Percentiles rank a stretch among this genome's conserved stretches.
phyloP scores from a whole-genome alignment of 1,140 invertebrate species.

The Cherax destructor region DNA sequence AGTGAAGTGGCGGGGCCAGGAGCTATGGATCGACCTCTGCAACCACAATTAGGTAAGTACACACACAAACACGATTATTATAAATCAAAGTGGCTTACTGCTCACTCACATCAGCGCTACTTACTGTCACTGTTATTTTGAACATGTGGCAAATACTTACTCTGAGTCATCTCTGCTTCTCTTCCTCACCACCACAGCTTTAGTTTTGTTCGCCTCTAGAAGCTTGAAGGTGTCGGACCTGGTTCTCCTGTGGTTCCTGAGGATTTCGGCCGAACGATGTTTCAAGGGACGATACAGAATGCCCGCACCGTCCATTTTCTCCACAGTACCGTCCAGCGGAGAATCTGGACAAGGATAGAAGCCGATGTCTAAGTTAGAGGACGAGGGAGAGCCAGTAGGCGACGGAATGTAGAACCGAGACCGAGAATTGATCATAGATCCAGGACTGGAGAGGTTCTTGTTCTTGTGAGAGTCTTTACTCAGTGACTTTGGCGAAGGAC shows the following conservation, averaged over 20 bases:
- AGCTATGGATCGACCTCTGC: too few species aligned
- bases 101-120: too few species aligned
- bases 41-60: too few species aligned
- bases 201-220: neutral
- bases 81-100: too few species aligned
- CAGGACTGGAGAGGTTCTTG: neutral
- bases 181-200: neutral
- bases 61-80: too few species aligned
- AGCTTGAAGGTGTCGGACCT: neutral
- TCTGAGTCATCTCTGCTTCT: constrained; percentile 27
- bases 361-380: neutral
- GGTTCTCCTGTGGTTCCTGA: neutral
- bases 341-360: neutral
- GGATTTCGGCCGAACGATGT: too few species aligned
- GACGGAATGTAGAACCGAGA: neutral
- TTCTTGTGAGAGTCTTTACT: neutral
- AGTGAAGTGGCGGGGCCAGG: too few species aligned
- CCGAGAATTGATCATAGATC: neutral
- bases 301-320: neutral
- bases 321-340: neutral
- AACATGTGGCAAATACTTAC: neutral
- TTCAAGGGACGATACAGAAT: neutral
- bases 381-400: neutral
- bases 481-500: neutral
- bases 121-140: too few species aligned